Percentiles rank a stretch among this genome's conserved stretches.
Conservation (phyloP, 2,797 vertebrate species). For the Columba guinea region DNA sequence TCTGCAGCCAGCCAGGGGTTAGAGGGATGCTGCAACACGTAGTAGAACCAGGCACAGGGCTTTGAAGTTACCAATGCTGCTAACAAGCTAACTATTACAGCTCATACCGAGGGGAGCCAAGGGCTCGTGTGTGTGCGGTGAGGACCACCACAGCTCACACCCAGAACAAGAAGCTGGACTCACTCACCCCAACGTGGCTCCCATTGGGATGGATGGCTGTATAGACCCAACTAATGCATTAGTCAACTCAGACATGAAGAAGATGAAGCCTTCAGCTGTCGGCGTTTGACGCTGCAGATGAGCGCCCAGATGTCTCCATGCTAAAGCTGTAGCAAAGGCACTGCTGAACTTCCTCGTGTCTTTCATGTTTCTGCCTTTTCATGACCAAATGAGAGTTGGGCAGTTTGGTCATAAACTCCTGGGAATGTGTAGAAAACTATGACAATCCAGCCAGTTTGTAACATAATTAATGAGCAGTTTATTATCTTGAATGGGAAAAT, state of each 20-base stretch:
- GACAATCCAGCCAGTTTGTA: background rate
- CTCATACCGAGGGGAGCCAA: background rate
- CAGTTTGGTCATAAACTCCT: background rate
- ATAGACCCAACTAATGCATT: fast-evolving
- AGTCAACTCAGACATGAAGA: fast-evolving
- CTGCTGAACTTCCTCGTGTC: background rate
- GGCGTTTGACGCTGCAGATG: fast-evolving
- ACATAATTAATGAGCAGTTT: background rate
- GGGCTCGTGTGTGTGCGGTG: fast-evolving
- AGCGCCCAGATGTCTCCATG: background rate
- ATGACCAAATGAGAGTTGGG: background rate
- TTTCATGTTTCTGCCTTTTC: background rate
- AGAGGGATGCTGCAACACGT: background rate
- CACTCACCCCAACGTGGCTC: fast-evolving
- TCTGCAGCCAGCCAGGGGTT: fast-evolving
- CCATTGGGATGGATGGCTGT: background rate
- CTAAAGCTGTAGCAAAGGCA: background rate
- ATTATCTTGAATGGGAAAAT: background rate
- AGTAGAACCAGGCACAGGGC: background rate
- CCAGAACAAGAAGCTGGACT: background rate
- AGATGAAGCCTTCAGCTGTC: background rate
- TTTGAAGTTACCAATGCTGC: background rate
- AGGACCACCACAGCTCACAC: background rate
- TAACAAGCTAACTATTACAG: background rate
- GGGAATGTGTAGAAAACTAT: background rate